These are phyloP conservation scores for Pristionchus mayeri DNA, from an alignment of 2,888 invertebrate species.

Conservation along the genomic window DNA sequence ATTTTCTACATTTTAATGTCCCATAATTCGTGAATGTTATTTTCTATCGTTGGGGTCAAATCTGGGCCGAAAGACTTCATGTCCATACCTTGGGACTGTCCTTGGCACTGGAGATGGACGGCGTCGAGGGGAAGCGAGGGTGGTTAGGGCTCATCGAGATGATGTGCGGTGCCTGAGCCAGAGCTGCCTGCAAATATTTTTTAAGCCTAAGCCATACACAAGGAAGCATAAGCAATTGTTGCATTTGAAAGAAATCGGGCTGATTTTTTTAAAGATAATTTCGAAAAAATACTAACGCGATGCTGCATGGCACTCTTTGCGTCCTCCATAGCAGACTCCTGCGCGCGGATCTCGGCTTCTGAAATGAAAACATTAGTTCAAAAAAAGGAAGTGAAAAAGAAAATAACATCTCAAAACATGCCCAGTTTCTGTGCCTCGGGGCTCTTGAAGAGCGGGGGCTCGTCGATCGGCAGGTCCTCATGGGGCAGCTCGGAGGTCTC, in stretches of 20 bases:
- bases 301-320: slow-evolving; percentile 25
- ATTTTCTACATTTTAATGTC: too few species aligned
- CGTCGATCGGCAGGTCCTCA: slow-evolving; percentile 58
- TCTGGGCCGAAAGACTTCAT: too few species aligned
- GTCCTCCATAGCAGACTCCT: slow-evolving; percentile 44
- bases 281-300: neutral
- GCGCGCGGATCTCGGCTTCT: slow-evolving; percentile 50
- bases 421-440: slow-evolving; percentile 47
- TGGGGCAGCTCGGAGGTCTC: slow-evolving; percentile 70
- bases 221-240: too few species aligned
- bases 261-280: neutral
- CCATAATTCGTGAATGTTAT: too few species aligned
- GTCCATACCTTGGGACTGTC: slow-evolving; percentile 33
- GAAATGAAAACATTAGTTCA: too few species aligned
- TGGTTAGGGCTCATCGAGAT: slow-evolving; percentile 30
- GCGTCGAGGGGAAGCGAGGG: slow-evolving; percentile 41
- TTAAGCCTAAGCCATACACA: neutral
- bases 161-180: slow-evolving; percentile 47
- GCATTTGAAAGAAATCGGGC: too few species aligned
- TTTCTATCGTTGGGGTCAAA: too few species aligned
- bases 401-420: neutral
- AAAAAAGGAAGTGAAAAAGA: too few species aligned
- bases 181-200: slow-evolving; percentile 23
- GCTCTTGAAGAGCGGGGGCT: neutral
- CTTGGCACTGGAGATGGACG: slow-evolving; percentile 44